Evolutionary conservation across 2,113 vertebrate genomes (phyloP).

Genomic region (Sturnira hondurensis): DNA sequence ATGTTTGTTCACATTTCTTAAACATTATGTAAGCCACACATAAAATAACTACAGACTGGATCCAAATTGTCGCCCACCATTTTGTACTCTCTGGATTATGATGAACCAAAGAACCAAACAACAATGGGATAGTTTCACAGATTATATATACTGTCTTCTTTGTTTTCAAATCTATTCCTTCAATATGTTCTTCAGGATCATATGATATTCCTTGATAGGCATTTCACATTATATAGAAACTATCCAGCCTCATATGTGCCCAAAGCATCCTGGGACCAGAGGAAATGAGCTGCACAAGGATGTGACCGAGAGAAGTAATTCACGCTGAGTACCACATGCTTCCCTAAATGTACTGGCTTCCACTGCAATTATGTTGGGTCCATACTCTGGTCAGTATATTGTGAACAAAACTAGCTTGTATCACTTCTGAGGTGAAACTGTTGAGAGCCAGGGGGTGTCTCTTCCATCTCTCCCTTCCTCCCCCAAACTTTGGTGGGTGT

Average conservation of each 20-base stretch:
- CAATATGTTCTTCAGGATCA: background rate
- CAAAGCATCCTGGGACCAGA: background rate
- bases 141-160: background rate
- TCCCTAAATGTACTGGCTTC: background rate
- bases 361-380: background rate
- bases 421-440: background rate
- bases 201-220: background rate
- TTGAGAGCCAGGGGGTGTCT: background rate
- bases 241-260: background rate
- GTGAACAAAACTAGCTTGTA: background rate
- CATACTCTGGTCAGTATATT: background rate
- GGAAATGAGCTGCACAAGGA: background rate
- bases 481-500: background rate
- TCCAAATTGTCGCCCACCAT: background rate
- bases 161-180: background rate
- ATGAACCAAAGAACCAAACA: conserved; percentile 2
- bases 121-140: background rate
- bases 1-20: background rate
- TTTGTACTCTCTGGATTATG: background rate
- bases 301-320: background rate
- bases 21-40: background rate
- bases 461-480: background rate
- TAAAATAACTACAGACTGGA: background rate
- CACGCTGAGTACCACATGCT: background rate
- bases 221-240: background rate